A percentile compares a stretch with the other conserved stretches of the same genome.
phyloP scores from a whole-genome alignment of 2,888 invertebrate species.

The Cephus rjabovi region DNA sequence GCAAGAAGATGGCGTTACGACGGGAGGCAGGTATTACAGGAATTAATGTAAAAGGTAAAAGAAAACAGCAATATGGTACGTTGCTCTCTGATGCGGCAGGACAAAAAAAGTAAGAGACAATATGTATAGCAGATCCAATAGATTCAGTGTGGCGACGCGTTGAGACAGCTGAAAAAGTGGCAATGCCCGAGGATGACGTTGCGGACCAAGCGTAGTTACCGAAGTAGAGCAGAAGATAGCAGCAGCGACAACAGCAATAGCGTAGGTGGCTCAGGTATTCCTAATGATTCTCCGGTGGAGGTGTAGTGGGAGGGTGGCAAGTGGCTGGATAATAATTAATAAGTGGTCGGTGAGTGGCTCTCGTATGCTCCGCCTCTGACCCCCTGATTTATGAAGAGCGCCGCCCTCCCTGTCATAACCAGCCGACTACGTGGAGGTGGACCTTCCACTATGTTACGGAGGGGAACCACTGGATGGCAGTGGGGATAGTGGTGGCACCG shows the following conservation, averaged over 20 bases:
- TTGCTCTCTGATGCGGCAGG: background rate
- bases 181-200: background rate
- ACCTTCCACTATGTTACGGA: constrained; percentile 10
- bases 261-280: constrained; percentile 28
- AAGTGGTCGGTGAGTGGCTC: constrained; percentile 64
- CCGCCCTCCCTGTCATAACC: constrained; percentile 66
- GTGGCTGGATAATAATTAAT: constrained; percentile 62
- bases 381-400: constrained; percentile 66
- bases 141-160: background rate
- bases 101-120: background rate
- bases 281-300: background rate
- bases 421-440: constrained; percentile 41
- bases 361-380: constrained; percentile 58
- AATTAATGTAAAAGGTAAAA: background rate
- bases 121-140: background rate
- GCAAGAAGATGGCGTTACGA: background rate
- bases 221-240: background rate
- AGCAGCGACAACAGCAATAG: constrained; percentile 3
- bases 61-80: background rate
- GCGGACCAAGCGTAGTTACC: background rate
- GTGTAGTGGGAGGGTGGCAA: background rate
- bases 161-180: background rate
- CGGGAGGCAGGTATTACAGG: background rate
- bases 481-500: constrained; percentile 12
- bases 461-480: constrained; percentile 20